Evolutionary conservation across 2,113 vertebrate genomes (phyloP), one percentile per base, ranked within the genome.

Genomic region (Menidia beryllina): DNA sequence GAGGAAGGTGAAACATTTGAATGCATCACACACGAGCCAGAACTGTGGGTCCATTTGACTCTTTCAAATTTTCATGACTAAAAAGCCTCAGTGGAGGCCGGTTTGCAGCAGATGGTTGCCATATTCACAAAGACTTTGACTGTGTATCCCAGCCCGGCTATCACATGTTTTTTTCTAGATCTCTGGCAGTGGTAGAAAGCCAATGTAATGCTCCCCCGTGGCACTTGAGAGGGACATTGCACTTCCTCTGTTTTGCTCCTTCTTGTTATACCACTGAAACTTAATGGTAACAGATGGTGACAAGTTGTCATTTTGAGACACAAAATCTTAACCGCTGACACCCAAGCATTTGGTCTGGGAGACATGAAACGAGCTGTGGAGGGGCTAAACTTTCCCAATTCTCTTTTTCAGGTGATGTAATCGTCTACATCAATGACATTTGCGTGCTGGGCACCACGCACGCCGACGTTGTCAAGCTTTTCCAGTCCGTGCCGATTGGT

Each of bases 391-490:
- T 21, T 19, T 20, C 50, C 25, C 36, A 36, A 9, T 60, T 25
- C 70, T 41, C 86, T 86, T 90, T 69, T 92, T 71, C 85, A 99
- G 98, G 98, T 93, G 98, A 99, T 75, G 98, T 99, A 88, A 99
- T 99, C 74, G 98, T 99, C 91, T 98, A 99, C 94, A 98, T 99
- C 89, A 99, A 99, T 84, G 97, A 99, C 94, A 96, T 98, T 85
- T 99, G 98, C 80, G 97, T 99, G 87, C 95, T 99, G 64, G 98
- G 98, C 84, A 97, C 98, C 88, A 99, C 98, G 51, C 98, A 99
- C 79, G 97, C 98, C 39, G 97, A 99, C 76, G 98, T 99, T 78
- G 98, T 99, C 91, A 99, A 99, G 93, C 96, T 99, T 86, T 99
- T 99, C 94, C 97, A 99, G 94, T 98, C 97, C 25, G 97, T 99